A percentile compares a stretch with the other conserved stretches of the same genome.
Conservation (phyloP, 2,113 vertebrate species). For the Philantomba maxwellii region DNA sequence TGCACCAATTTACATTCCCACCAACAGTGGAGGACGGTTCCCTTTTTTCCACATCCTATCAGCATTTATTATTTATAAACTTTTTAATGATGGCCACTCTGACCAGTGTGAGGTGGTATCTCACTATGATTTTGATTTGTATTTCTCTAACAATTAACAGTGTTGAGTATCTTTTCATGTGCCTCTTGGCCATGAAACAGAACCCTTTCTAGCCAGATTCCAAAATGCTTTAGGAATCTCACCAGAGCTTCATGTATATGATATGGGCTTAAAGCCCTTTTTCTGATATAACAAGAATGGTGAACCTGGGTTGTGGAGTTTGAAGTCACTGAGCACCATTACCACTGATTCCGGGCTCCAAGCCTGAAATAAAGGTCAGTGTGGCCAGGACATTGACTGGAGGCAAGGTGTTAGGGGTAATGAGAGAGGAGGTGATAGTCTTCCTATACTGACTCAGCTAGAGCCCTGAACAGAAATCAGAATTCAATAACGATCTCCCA, state of each 20-base stretch:
- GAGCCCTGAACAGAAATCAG: neutral
- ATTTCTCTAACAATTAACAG: neutral
- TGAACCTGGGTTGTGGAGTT: neutral
- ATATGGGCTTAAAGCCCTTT: neutral
- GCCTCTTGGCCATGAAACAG: neutral
- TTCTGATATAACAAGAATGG: neutral
- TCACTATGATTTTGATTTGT: neutral
- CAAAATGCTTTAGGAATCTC: neutral
- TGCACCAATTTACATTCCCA: neutral
- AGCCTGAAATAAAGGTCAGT: neutral
- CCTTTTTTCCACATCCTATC: neutral
- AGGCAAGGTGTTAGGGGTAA: neutral
- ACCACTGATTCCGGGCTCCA: neutral
- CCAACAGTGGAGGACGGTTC: neutral
- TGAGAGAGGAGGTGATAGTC: neutral
- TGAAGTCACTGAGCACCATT: neutral
- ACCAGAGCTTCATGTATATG: neutral
- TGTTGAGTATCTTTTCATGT: neutral
- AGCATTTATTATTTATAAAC: neutral
- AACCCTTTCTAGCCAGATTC: neutral
- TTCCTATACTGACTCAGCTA: neutral
- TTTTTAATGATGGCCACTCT: neutral
- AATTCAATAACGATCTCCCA: neutral
- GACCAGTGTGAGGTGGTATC: neutral
- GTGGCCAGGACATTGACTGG: neutral